Percentiles rank a stretch among this genome's conserved stretches.
These are phyloP conservation scores for Phortica okadai DNA, from an alignment of 2,888 invertebrate species.

Conservation along the genomic window DNA sequence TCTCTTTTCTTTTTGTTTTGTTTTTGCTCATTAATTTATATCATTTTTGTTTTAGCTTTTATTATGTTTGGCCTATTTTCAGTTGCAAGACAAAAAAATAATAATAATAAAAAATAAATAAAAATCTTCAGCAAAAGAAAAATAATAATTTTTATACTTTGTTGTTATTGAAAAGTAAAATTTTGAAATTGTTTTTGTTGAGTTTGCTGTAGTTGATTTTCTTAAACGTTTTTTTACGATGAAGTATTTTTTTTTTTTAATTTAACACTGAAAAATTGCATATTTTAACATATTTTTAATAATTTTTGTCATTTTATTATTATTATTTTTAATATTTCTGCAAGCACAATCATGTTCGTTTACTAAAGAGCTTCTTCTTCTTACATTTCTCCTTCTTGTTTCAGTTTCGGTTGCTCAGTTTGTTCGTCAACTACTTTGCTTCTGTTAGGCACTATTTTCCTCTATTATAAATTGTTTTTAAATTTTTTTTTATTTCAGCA, in stretches of 20 bases:
- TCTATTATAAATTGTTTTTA: background rate
- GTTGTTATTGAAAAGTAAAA: background rate
- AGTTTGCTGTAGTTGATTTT: background rate
- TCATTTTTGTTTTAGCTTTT: no score
- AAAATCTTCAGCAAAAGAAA: background rate
- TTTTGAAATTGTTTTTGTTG: background rate
- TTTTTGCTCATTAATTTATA: no score
- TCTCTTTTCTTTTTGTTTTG: no score
- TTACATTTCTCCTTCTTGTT: background rate
- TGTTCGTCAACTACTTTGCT: conserved; percentile 6
- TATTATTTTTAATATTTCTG: no score
- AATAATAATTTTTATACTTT: background rate
- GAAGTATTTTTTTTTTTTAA: background rate
- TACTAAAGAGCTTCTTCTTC: background rate
- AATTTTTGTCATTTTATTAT: background rate
- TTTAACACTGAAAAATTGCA: conserved; percentile 15
- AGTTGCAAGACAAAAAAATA: background rate
- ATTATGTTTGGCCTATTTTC: no score
- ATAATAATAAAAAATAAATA: conserved; percentile 5
- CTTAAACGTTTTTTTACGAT: background rate
- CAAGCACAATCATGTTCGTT: no score
- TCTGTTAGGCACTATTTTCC: conserved; percentile 31
- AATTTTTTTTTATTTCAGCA: background rate
- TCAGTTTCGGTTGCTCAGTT: background rate
- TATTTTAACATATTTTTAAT: background rate